Evolutionary conservation across 37 sponge, comb jelly and placozoan species (phyloP).

Genomic region (Spongilla lacustris): DNA sequence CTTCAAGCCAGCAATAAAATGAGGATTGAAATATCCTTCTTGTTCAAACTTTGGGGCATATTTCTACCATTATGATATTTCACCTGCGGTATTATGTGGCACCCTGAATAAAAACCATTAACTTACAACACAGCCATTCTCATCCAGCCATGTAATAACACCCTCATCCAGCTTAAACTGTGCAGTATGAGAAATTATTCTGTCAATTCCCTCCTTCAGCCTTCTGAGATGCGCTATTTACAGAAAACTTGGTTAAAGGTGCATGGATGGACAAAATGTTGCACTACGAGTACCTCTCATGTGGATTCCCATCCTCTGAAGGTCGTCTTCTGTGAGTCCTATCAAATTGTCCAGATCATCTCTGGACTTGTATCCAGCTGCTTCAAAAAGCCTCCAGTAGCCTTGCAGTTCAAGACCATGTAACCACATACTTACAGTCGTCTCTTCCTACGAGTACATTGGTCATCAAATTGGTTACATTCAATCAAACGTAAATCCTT

Average conservation of each 20-base stretch:
- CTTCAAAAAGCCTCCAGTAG: constrained; percentile 49
- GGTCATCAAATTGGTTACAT: not conserved
- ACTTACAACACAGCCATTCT: constrained; percentile 2
- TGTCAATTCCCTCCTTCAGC: no score
- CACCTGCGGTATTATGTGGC: not conserved
- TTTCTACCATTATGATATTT: not conserved
- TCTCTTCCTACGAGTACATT: not conserved
- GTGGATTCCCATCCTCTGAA: constrained; percentile 70
- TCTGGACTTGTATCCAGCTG: constrained; percentile 63
- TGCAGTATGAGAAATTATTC: no score
- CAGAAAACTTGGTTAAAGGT: no score
- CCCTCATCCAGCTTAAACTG: not conserved
- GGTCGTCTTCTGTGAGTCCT: constrained; percentile 41
- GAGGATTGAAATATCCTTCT: constrained; percentile 52
- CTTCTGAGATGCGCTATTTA: no score
- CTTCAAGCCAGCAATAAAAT: constrained; percentile 47
- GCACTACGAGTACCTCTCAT: constrained; percentile 46
- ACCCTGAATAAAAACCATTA: no score
- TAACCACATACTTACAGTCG: constrained; percentile 54
- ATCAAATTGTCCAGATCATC: constrained; percentile 70
- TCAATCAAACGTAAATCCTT: no score
- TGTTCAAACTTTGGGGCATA: constrained; percentile 43
- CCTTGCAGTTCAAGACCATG: constrained; percentile 37
- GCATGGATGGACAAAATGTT: no score
- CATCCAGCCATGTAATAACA: not conserved